Base-by-base conservation (phyloP, 2,113 vertebrate genomes). In the Drymodes brunneopygia region DNA sequence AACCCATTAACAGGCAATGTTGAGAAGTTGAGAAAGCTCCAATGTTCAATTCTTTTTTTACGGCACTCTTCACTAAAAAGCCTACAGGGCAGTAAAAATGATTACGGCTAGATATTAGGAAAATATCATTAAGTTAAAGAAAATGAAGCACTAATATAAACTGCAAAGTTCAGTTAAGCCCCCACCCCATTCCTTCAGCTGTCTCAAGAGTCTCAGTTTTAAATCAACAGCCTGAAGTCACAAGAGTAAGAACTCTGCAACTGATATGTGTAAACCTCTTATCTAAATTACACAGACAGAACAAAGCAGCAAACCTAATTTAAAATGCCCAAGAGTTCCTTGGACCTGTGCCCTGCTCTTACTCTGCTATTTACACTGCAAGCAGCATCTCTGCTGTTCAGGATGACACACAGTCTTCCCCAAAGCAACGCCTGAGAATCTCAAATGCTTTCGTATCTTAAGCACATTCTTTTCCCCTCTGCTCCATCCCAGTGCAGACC, bases 321-420 rank as follows among this genome's bases (percentile, higher is more conserved):
- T 65, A 12, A 73, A 94, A 88, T 73, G 62, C 58, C 29, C 35
- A 69, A 19, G 38, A 73, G 38, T 13, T 66, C 71, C 64, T 74
- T 71, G 58, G 74, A 72, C 70, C 21, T 50, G 66, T 8, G 28
- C 58, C 50, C 36, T 53, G 7, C 56, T 56, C 40, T 74, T 67
- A 71, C 44, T 65, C 54, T 58, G 31, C n/a, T 74, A 27, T 36
- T 84, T 50, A 71, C 40, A 19, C 36, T 56, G 56, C 64, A 58
- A 47, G 67, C 47, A 62, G 60, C 44, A 71, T 31, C 79, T 87
- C 45, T 42, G 62, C 62, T 62, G 23, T 58, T 73, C 9, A n/a
- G 58, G 36, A 53, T 0, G 0, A 58, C 60, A 67, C 0, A 0
- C 20, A 67, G 21, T 12, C 40, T 57, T 77, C 53, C 70, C 9